phyloP scores from a whole-genome alignment of 2,888 invertebrate genomes.

The Arctia plantaginis region DNA sequence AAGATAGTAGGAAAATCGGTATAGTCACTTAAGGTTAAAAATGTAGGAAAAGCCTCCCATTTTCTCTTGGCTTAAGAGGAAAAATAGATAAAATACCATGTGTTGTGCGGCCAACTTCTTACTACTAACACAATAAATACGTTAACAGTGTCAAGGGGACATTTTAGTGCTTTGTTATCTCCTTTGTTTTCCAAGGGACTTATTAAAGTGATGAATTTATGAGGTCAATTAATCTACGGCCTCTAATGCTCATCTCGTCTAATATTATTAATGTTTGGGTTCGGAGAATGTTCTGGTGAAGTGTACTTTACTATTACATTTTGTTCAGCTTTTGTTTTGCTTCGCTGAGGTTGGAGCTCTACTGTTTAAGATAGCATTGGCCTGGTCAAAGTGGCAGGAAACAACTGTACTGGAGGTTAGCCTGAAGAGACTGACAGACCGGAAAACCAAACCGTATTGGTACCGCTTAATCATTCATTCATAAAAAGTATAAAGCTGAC shows the following conservation, averaged over 20 bases:
- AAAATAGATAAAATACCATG: constrained; percentile 23
- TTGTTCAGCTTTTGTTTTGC: not conserved
- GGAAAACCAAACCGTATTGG: not conserved
- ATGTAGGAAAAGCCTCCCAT: constrained; percentile 21
- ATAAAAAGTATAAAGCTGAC: not conserved
- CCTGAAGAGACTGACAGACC: not conserved
- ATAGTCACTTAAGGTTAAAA: constrained; percentile 20
- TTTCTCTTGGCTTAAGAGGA: constrained; percentile 23
- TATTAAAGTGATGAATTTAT: constrained; percentile 14
- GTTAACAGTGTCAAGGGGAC: constrained; percentile 17
- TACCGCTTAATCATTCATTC: not conserved
- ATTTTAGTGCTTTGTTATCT: constrained; percentile 14
- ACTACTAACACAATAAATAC: constrained; percentile 26
- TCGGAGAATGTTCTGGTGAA: not conserved
- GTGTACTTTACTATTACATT: not conserved
- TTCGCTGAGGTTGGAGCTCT: not conserved
- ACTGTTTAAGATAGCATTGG: not conserved
- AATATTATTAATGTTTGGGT: constrained; percentile 7
- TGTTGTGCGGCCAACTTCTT: constrained; percentile 22
- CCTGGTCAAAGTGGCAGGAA: not conserved
- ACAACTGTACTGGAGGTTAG: not conserved
- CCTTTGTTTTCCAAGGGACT: constrained; percentile 10
- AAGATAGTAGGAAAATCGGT: not conserved
- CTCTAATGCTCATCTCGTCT: constrained; percentile 3
- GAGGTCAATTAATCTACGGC: constrained; percentile 13